Evolutionary conservation across 2,797 vertebrate genomes (phyloP).

Genomic region (Malurus leucopterus): DNA sequence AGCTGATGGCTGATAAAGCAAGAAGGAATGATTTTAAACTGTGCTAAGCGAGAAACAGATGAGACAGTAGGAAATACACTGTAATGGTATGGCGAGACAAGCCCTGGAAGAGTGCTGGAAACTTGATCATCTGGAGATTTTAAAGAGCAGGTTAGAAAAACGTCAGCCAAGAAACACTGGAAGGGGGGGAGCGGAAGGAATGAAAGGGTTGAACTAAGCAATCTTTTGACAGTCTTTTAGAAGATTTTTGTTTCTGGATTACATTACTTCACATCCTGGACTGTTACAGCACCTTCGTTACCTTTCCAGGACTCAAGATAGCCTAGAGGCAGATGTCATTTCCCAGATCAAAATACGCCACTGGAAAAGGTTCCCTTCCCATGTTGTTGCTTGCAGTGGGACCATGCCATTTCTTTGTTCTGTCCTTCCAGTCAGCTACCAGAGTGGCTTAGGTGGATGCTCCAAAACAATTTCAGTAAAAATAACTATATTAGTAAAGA

Average conservation of each 20-base stretch:
- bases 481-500: not conserved
- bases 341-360: not conserved
- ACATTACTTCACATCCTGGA: not conserved
- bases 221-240: not conserved
- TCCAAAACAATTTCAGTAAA: not conserved
- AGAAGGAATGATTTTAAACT: not conserved
- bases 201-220: not conserved
- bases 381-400: accelerated
- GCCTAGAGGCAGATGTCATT: not conserved
- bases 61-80: not conserved
- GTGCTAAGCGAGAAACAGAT: not conserved
- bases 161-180: not conserved
- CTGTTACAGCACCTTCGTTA: not conserved
- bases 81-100: not conserved
- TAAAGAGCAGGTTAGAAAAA: not conserved
- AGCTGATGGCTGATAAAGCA: not conserved
- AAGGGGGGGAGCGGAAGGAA: not conserved
- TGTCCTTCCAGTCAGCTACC: not conserved
- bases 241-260: not conserved
- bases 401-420: not conserved
- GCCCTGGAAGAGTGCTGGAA: not conserved
- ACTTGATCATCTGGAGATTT: not conserved
- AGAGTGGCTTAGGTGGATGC: not conserved
- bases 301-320: not conserved
- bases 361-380: not conserved